phyloP scores from a whole-genome alignment of 2,113 vertebrate species.

The Sylvietta virens region DNA sequence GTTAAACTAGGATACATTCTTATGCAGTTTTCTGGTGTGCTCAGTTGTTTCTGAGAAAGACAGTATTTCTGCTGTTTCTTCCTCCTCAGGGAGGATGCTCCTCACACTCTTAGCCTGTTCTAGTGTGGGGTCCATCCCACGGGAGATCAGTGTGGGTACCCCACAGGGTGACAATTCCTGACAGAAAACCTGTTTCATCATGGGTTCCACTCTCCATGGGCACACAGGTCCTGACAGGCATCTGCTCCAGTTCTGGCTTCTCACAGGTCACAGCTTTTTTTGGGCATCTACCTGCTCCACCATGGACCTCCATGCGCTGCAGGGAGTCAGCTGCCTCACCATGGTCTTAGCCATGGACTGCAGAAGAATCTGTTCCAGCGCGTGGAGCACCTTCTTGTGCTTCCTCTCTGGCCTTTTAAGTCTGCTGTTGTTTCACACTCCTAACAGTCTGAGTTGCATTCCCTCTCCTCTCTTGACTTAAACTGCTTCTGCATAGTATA shows the following conservation, averaged over 20 bases:
- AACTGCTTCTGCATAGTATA: neutral
- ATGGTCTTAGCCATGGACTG: neutral
- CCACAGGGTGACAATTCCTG: neutral
- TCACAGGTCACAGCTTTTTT: neutral
- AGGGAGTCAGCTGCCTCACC: neutral
- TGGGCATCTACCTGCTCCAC: neutral
- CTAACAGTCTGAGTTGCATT: neutral
- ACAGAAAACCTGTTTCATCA: neutral
- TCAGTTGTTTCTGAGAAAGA: neutral
- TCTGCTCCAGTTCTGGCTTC: neutral
- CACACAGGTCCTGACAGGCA: neutral
- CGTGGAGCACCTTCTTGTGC: neutral
- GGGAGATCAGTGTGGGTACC: neutral
- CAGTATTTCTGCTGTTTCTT: neutral
- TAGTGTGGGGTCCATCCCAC: neutral
- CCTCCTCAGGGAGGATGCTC: neutral
- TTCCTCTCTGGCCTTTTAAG: neutral
- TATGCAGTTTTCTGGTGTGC: neutral
- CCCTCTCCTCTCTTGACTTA: neutral
- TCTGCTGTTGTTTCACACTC: neutral
- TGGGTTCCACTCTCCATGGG: neutral
- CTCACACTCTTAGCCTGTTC: neutral
- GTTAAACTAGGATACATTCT: neutral
- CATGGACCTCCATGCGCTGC: neutral
- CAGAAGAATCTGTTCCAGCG: accelerated